Evolutionary conservation across 1,140 invertebrate species (phyloP).

Genomic region (Leguminivora glycinivorella): DNA sequence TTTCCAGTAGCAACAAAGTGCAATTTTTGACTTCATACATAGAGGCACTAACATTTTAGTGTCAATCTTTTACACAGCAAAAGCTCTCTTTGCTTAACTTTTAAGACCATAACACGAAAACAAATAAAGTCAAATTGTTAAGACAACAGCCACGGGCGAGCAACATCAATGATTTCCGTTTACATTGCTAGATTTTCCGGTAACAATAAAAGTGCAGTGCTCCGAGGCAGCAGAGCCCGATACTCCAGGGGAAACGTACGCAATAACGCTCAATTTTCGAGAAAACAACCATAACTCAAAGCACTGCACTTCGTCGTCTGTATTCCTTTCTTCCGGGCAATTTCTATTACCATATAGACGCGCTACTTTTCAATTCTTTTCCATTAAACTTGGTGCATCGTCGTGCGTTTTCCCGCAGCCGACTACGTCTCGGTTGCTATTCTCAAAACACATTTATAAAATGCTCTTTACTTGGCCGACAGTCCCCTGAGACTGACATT

Average conservation of each 20-base stretch:
- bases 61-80: not conserved
- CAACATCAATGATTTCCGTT: conserved; percentile 55
- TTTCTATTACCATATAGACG: conserved; percentile 79
- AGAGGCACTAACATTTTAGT: not conserved
- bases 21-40: not conserved
- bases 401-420: conserved; percentile 60
- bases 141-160: conserved; percentile 31
- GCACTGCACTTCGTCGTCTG: conserved; percentile 70
- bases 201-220: conserved; percentile 52
- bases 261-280: conserved; percentile 73
- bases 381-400: conserved; percentile 78
- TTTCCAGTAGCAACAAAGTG: not conserved
- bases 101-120: not conserved
- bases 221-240: conserved; percentile 40
- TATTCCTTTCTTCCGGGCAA: conserved; percentile 77
- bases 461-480: conserved; percentile 69
- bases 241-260: conserved; percentile 51
- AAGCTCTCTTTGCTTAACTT: not conserved
- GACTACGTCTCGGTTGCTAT: conserved; percentile 58
- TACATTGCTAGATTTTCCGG: conserved; percentile 53
- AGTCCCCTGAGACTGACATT: conserved; percentile 67
- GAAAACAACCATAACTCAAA: conserved; percentile 76
- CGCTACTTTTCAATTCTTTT: conserved; percentile 79
- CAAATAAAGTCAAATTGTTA: conserved; percentile 34
- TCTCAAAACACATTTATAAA: conserved; percentile 77